Percentiles rank a stretch among this genome's conserved stretches.
phyloP scores from a whole-genome alignment of 1,140 invertebrate species.

The Monochamus saltuarius region DNA sequence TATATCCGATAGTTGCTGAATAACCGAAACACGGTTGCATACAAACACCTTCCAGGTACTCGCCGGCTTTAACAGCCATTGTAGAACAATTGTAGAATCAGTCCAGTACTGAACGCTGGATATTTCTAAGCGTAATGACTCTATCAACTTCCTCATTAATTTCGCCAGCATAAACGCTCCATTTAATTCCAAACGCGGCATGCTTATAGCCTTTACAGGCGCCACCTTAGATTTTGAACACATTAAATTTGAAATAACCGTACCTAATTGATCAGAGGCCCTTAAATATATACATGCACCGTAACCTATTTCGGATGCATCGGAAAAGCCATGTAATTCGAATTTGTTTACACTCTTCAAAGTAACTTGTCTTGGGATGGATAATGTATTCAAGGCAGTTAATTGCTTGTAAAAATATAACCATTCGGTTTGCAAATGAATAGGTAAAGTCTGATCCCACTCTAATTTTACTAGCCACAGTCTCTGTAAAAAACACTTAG shows the following conservation, averaged over 20 bases:
- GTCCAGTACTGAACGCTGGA: conserved; percentile 20
- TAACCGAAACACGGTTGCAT: conserved; percentile 44
- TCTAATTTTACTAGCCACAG: conserved; percentile 39
- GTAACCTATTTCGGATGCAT: conserved; percentile 35
- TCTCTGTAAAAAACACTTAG: conserved; percentile 50
- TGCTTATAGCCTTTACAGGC: conserved; percentile 42
- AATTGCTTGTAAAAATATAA: not conserved
- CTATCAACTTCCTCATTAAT: not conserved
- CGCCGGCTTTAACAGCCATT: not conserved
- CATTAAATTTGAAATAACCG: conserved; percentile 12
- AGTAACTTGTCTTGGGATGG: conserved; percentile 7
- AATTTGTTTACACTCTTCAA: not conserved
- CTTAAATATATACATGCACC: conserved; percentile 45
- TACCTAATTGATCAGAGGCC: not conserved
- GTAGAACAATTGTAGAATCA: not conserved
- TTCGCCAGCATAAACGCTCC: conserved; percentile 28
- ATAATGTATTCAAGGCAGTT: not conserved
- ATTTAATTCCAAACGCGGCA: conserved; percentile 36
- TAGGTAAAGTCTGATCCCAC: conserved; percentile 49
- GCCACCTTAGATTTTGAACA: conserved; percentile 41
- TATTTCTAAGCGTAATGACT: not conserved
- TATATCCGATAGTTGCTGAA: conserved; percentile 39
- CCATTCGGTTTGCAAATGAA: conserved; percentile 19
- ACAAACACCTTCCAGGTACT: conserved; percentile 37
- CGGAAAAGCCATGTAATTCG: conserved; percentile 44